Conservation (phyloP, 2,113 vertebrate genomes). For the Bambusicola thoracicus region DNA sequence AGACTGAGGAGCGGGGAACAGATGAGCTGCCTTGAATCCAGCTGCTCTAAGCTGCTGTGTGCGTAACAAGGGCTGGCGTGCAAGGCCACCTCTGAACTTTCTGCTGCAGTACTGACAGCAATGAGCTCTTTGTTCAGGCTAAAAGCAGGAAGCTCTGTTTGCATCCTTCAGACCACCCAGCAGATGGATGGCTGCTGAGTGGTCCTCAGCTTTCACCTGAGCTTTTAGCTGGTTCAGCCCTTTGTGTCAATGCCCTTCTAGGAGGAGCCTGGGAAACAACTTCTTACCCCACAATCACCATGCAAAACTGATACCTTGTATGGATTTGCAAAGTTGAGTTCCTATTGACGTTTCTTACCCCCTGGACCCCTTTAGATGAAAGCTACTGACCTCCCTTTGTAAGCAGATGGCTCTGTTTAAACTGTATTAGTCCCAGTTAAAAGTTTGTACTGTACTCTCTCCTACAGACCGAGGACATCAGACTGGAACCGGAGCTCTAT, state of each 20-base stretch:
- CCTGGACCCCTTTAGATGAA: neutral
- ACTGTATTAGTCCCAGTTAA: neutral
- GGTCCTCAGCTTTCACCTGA: neutral
- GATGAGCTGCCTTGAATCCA: conserved; percentile 24
- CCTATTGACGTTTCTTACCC: neutral
- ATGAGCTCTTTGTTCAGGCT: neutral
- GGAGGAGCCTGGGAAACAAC: neutral
- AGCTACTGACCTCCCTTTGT: neutral
- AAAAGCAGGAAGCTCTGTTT: neutral
- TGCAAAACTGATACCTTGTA: neutral
- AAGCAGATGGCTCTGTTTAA: neutral
- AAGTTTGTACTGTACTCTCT: neutral
- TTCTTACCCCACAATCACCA: neutral
- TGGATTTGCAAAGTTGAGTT: neutral
- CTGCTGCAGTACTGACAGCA: neutral
- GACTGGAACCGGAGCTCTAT: conserved; percentile 92
- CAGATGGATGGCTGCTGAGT: neutral
- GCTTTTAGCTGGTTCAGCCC: neutral
- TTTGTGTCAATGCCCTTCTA: neutral
- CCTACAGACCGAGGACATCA: conserved; percentile 92
- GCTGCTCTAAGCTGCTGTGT: conserved; percentile 19
- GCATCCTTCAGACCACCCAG: neutral
- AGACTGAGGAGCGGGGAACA: neutral
- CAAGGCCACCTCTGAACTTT: conserved; percentile 8
- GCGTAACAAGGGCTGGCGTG: conserved; percentile 1